A percentile compares a stretch with the other conserved stretches of the same genome.
phyloP scores from a whole-genome alignment of 2,113 vertebrate species.

The Oxyura jamaicensis region DNA sequence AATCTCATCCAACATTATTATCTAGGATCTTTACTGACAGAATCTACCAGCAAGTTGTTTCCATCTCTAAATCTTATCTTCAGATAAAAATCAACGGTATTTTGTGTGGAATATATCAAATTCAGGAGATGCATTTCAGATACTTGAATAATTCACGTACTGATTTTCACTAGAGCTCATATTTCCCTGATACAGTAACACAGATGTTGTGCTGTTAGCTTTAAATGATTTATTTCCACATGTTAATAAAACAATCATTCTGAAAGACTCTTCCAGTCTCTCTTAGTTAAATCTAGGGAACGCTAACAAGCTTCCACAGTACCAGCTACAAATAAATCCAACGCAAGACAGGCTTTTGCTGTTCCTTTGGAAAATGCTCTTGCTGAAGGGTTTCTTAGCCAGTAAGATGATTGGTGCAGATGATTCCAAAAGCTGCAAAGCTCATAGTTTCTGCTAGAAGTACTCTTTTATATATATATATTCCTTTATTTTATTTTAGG shows the following conservation, averaged over 20 bases:
- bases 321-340: background rate
- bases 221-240: conserved; percentile 1
- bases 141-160: conserved; percentile 28
- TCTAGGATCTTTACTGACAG: background rate
- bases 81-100: background rate
- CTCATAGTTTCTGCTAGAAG: background rate
- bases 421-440: background rate
- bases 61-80: background rate
- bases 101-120: background rate
- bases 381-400: background rate
- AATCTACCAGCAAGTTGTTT: background rate
- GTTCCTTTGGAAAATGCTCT: background rate
- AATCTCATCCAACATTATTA: background rate
- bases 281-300: background rate
- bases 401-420: background rate
- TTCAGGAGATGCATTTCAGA: conserved; percentile 35
- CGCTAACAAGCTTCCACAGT: background rate
- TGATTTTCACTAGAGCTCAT: background rate
- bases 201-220: background rate
- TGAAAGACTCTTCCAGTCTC: background rate
- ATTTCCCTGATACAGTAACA: background rate
- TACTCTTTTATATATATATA: background rate
- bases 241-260: background rate
- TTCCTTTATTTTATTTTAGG: background rate
- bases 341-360: background rate